These are phyloP conservation scores for Drosophila neotestacea DNA, from an alignment of 2,888 invertebrate species.

Conservation along the genomic window DNA sequence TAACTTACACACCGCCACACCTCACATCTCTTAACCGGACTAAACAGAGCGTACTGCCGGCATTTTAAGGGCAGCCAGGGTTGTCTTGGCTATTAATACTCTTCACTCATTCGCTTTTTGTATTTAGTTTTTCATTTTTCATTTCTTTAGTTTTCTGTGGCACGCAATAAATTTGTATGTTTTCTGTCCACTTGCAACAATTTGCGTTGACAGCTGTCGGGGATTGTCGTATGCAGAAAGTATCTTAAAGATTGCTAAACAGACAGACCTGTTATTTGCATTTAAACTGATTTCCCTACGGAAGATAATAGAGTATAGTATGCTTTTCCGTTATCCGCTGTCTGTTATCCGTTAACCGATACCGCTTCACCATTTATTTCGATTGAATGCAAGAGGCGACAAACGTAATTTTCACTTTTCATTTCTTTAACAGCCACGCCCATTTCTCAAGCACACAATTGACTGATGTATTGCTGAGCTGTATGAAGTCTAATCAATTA, in stretches of 20 bases:
- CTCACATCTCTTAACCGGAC: constrained; percentile 49
- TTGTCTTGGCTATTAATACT: constrained; percentile 72
- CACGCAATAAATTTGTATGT: constrained; percentile 69
- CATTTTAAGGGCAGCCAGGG: constrained; percentile 79
- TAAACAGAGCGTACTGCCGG: constrained; percentile 69
- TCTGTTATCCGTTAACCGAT: constrained; percentile 7
- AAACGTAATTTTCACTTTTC: constrained; percentile 67
- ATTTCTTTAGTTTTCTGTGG: constrained; percentile 29
- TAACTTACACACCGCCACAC: constrained; percentile 44
- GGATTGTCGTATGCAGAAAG: constrained; percentile 33
- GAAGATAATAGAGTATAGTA: not conserved
- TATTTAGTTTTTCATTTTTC: constrained; percentile 13
- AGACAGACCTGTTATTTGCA: constrained; percentile 11
- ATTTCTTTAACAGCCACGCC: constrained; percentile 64
- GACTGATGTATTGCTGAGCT: constrained; percentile 58
- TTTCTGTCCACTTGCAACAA: constrained; percentile 61
- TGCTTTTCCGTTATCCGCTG: not conserved
- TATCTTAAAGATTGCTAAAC: constrained; percentile 34
- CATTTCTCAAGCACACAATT: constrained; percentile 33
- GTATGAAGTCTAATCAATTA: constrained; percentile 65
- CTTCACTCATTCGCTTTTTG: constrained; percentile 32
- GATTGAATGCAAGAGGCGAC: constrained; percentile 36
- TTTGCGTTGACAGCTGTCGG: constrained; percentile 70
- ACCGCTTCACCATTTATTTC: constrained; percentile 23
- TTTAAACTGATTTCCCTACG: constrained; percentile 31